Percentiles rank a stretch among this genome's conserved stretches.
Evolutionary conservation across 1,140 invertebrate genomes (phyloP).

Genomic region (Myzus persicae): DNA sequence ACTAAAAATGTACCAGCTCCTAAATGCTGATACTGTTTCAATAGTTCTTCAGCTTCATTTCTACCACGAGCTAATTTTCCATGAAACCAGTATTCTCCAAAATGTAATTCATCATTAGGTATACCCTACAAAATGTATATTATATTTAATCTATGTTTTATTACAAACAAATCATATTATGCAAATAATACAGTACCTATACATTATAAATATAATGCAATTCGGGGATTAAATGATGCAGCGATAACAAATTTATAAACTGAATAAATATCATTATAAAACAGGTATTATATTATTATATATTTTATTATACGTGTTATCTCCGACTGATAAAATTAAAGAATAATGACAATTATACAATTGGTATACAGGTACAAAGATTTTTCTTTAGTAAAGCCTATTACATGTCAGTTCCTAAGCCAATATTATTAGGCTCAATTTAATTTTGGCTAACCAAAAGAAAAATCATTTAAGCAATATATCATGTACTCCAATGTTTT

Average conservation of each 20-base stretch:
- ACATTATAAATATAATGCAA: neutral
- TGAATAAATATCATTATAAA: neutral
- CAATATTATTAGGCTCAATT: no score
- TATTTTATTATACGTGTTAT: neutral
- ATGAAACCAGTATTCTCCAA: constrained; percentile 96
- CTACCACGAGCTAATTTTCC: constrained; percentile 82
- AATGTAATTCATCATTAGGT: constrained; percentile 88
- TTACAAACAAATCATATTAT: neutral
- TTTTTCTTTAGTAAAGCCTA: neutral
- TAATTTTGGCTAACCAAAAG: no score
- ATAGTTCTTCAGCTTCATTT: constrained; percentile 76
- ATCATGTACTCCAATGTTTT: no score
- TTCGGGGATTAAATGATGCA: neutral
- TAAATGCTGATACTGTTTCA: constrained; percentile 82
- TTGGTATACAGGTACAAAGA: neutral
- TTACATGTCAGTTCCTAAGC: neutral
- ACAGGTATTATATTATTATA: neutral
- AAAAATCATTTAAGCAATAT: no score
- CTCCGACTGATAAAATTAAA: neutral
- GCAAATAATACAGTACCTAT: neutral
- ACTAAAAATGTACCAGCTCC: constrained; percentile 97
- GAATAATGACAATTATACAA: neutral
- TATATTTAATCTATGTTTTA: constrained; percentile 15
- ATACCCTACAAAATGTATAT: constrained; percentile 64
- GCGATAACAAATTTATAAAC: neutral